These are phyloP conservation scores for Phaethornis superciliosus DNA, from an alignment of 2,113 vertebrate genomes.

Conservation along the genomic window DNA sequence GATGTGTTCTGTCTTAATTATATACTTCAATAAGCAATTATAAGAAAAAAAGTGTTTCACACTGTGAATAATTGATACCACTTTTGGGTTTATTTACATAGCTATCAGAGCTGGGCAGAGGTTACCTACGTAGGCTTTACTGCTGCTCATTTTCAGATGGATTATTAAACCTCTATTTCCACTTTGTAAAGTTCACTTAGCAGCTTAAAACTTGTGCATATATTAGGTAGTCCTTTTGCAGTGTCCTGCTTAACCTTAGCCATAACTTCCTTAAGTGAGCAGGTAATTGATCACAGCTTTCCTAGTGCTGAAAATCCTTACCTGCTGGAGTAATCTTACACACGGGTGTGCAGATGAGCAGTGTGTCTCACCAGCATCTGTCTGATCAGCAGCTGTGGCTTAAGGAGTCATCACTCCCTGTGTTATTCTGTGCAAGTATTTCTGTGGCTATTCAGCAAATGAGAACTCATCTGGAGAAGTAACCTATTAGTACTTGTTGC, in stretches of 20 bases:
- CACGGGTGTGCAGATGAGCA: neutral
- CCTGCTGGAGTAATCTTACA: neutral
- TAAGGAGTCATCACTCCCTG: neutral
- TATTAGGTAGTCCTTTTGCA: neutral
- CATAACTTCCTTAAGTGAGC: neutral
- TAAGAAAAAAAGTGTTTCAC: neutral
- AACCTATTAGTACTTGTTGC: neutral
- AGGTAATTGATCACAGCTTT: neutral
- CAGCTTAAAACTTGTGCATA: neutral
- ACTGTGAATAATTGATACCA: neutral
- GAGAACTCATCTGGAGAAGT: neutral
- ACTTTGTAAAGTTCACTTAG: neutral
- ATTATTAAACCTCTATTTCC: neutral
- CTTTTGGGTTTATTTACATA: neutral
- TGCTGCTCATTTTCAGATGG: neutral
- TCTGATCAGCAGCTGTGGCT: neutral
- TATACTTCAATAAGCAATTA: neutral
- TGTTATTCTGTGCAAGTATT: neutral
- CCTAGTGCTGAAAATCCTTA: neutral
- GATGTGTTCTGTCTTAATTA: neutral
- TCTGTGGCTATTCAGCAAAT: neutral
- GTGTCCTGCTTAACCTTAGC: neutral
- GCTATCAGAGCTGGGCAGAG: neutral
- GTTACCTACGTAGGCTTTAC: neutral
- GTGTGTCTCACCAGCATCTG: neutral